Conservation (phyloP, 1,140 invertebrate genomes). For the Drosophila ambigua region DNA sequence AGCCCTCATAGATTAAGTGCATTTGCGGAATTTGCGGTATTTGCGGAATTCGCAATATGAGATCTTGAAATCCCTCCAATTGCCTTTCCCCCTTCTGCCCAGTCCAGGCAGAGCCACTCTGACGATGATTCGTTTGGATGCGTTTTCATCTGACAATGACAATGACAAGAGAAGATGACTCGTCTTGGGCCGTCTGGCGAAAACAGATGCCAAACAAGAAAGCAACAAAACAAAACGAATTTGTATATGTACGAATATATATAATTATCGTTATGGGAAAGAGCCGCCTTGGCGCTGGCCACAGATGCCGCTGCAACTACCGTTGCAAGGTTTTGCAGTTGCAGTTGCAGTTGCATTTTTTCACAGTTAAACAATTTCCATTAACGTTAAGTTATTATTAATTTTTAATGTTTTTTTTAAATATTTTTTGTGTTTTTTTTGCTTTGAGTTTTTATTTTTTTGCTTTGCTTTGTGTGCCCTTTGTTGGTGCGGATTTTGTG, state of each 20-base stretch:
- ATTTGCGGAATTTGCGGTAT: no score
- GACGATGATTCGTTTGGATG: no score
- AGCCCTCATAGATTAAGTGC: no score
- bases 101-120: no score
- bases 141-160: no score
- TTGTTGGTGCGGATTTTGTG: background rate
- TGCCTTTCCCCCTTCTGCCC: no score
- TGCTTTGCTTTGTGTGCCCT: background rate
- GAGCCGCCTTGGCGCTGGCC: constrained; percentile 17
- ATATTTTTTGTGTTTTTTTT: background rate
- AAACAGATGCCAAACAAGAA: background rate
- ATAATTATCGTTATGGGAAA: constrained; percentile 34
- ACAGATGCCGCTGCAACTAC: constrained; percentile 3
- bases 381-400: constrained; percentile 11
- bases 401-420: constrained; percentile 12
- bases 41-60: no score
- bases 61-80: no score
- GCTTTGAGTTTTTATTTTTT: background rate
- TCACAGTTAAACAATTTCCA: constrained; percentile 30
- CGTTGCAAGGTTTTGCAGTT: constrained; percentile 5
- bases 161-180: background rate
- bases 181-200: background rate
- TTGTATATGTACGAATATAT: background rate
- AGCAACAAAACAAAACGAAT: background rate
- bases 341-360: constrained; percentile 23